Evolutionary conservation across 2,888 invertebrate species (phyloP).

Genomic region (Calameuta idolon): DNA sequence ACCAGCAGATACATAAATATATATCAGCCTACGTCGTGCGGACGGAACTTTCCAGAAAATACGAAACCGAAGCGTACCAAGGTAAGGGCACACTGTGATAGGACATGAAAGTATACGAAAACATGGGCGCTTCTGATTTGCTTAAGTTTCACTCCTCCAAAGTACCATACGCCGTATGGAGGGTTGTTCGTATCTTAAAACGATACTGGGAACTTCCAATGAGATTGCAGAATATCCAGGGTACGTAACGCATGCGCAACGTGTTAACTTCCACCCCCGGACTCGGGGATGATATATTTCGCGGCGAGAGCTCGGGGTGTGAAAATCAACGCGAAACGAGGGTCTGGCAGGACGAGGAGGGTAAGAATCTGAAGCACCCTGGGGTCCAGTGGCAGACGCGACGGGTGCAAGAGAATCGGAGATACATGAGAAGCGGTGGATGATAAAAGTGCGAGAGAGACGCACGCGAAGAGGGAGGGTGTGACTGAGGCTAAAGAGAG

Average conservation of each 20-base stretch:
- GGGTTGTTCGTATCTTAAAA: conserved; percentile 42
- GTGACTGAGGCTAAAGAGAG: conserved; percentile 7
- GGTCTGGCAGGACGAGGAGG: conserved; percentile 25
- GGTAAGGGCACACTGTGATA: neutral
- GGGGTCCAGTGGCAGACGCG: conserved; percentile 11
- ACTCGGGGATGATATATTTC: conserved; percentile 44
- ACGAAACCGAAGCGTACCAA: neutral
- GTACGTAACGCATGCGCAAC: neutral
- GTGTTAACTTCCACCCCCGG: conserved; percentile 35
- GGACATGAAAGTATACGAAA: neutral
- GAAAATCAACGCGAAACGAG: conserved; percentile 53
- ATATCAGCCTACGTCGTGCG: neutral
- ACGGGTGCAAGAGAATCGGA: neutral
- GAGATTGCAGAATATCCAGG: conserved; percentile 42
- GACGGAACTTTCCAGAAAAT: neutral
- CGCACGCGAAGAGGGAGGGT: neutral
- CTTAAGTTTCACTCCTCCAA: neutral
- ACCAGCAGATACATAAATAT: neutral
- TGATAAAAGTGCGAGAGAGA: conserved; percentile 6
- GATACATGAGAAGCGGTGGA: conserved; percentile 36
- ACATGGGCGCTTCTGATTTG: neutral
- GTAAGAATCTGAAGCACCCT: conserved; percentile 47
- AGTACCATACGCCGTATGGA: neutral
- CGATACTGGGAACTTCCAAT: conserved; percentile 50
- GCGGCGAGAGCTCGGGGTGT: conserved; percentile 54